Conservation (phyloP, 2,113 vertebrate genomes). For the Pseudorectes ferrugineus region DNA sequence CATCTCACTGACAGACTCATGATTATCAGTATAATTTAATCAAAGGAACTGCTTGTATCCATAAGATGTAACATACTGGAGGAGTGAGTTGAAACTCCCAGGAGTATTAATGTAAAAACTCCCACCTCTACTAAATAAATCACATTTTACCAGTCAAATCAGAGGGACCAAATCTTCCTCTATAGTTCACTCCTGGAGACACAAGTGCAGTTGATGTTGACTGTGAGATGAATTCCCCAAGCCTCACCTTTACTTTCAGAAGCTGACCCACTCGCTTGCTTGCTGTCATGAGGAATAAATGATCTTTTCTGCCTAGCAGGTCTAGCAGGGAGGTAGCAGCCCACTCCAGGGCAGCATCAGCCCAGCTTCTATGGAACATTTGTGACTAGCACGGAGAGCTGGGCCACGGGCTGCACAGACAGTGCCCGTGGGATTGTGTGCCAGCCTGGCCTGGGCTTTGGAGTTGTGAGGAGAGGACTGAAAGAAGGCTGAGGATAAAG, state of each 20-base stretch:
- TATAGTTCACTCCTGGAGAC: not conserved
- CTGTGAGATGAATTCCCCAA: not conserved
- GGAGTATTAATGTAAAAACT: not conserved
- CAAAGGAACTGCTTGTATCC: not conserved
- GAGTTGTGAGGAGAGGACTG: not conserved
- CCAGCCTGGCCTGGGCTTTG: not conserved
- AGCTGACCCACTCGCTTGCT: not conserved
- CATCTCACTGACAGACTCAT: not conserved
- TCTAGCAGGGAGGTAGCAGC: not conserved
- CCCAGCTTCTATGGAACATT: not conserved
- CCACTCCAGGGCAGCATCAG: accelerated
- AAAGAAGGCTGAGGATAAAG: not conserved
- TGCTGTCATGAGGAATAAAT: not conserved
- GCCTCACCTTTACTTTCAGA: not conserved
- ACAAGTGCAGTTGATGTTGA: not conserved
- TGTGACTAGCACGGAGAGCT: not conserved
- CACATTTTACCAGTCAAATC: not conserved
- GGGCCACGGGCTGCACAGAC: no score
- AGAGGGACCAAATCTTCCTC: not conserved
- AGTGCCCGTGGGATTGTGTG: not conserved
- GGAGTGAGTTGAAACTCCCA: not conserved
- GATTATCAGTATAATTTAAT: not conserved
- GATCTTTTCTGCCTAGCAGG: not conserved
- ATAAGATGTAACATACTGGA: not conserved
- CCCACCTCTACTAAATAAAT: not conserved